phyloP scores from a whole-genome alignment of 64 coral and sea anemone genomes.

The Montipora efflorescens region DNA sequence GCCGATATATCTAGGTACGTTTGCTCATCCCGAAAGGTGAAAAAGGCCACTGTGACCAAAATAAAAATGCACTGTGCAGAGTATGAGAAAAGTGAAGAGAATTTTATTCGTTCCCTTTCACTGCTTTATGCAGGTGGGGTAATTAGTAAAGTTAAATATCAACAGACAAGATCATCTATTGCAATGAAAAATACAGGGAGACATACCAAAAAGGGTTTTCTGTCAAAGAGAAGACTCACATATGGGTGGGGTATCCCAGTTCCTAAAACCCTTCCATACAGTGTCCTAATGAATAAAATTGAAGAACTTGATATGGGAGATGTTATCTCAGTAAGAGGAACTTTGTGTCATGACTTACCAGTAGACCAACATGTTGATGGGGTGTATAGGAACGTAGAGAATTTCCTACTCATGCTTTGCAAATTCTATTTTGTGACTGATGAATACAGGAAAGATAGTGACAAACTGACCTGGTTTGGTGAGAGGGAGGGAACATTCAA shows the following conservation, averaged over 20 bases:
- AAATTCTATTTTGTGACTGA: too few relatives aligned
- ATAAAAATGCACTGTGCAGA: conserved; percentile 45
- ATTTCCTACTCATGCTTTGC: too few relatives aligned
- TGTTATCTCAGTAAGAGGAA: background rate
- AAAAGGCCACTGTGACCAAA: background rate
- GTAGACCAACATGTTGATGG: too few relatives aligned
- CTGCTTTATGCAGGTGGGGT: conserved; percentile 64
- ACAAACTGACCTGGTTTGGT: conserved; percentile 63
- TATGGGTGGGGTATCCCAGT: too few relatives aligned
- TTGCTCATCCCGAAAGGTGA: background rate
- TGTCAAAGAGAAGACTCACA: too few relatives aligned
- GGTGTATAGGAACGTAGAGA: too few relatives aligned
- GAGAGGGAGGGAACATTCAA: conserved; percentile 31
- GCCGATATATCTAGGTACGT: background rate
- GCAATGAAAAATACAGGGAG: too few relatives aligned
- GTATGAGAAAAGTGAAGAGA: conserved; percentile 68
- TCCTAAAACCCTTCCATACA: too few relatives aligned
- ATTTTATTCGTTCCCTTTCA: conserved; percentile 64
- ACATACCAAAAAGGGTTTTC: too few relatives aligned
- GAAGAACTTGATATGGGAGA: conserved; percentile 44
- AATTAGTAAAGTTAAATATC: conserved; percentile 66
- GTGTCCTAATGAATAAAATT: conserved; percentile 24
- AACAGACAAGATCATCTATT: conserved; percentile 40
- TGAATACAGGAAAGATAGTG: background rate
- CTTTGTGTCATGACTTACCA: too few relatives aligned